These are phyloP conservation scores for Oreotrochilus melanogaster DNA, from an alignment of 2,113 vertebrate species.

Conservation along the genomic window DNA sequence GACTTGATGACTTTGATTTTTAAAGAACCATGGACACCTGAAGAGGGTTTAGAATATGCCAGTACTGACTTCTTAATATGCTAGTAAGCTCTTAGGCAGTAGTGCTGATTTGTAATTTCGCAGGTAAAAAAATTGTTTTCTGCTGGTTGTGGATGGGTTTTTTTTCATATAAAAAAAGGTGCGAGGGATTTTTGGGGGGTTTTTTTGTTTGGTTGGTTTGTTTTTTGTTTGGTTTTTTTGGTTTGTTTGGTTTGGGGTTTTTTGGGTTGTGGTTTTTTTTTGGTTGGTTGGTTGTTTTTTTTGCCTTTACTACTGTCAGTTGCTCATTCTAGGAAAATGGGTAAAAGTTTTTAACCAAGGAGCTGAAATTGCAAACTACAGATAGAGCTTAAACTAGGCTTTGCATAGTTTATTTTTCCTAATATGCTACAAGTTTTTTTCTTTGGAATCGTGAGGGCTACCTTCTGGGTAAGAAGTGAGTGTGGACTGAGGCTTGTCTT, in stretches of 20 bases:
- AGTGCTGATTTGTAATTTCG: neutral
- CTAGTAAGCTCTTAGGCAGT: neutral
- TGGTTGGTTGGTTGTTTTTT: too few relatives aligned
- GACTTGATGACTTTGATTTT: neutral
- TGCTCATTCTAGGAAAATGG: neutral
- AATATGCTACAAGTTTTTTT: neutral
- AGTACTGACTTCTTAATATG: fast-evolving
- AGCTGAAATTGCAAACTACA: neutral
- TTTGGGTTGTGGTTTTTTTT: too few relatives aligned
- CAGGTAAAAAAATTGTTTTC: neutral
- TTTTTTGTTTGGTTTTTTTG: too few relatives aligned
- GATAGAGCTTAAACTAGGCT: neutral
- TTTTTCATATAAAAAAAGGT: too few relatives aligned
- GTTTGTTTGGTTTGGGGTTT: too few relatives aligned
- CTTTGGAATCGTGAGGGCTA: neutral
- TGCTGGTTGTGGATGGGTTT: too few relatives aligned
- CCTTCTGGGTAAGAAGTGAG: neutral
- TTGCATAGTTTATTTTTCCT: neutral
- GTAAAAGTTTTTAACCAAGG: neutral
- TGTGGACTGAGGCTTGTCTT: neutral
- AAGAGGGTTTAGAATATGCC: neutral
- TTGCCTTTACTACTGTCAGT: fast-evolving
- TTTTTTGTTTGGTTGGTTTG: too few relatives aligned
- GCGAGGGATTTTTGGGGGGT: too few relatives aligned
- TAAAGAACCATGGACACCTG: neutral